Conservation (phyloP, 92 coral and sea anemone genomes). For the Blastomussa wellsi region DNA sequence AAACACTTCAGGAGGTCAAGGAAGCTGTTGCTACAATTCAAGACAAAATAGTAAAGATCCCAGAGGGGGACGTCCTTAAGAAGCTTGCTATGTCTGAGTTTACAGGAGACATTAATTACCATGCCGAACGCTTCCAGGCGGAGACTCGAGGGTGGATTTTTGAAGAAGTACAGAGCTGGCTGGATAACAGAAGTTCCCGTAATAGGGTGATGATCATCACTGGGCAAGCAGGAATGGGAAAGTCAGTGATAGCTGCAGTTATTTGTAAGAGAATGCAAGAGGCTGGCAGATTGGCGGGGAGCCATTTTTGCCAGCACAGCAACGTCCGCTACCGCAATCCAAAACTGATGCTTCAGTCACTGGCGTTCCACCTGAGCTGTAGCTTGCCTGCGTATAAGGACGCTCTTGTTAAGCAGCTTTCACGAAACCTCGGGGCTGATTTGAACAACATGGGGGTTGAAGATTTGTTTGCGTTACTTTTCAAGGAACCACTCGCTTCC, state of each 20-base stretch:
- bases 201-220: neutral
- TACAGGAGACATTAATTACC: neutral
- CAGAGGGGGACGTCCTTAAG: neutral
- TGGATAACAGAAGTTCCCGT: neutral
- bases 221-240: neutral
- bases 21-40: no score
- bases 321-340: constrained; percentile 16
- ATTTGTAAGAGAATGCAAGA: constrained; percentile 12
- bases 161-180: neutral
- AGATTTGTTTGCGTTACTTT: constrained; percentile 11
- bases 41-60: no score
- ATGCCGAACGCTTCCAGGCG: neutral
- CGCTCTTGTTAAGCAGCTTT: constrained; percentile 14
- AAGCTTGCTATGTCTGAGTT: neutral
- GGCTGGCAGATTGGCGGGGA: neutral
- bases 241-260: neutral
- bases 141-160: neutral
- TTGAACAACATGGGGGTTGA: neutral
- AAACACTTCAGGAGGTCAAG: no score
- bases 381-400: constrained; percentile 18
- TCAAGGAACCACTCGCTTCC: constrained; percentile 14
- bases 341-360: constrained; percentile 24
- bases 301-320: constrained; percentile 21
- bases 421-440: neutral
- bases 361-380: constrained; percentile 23